Conservation (phyloP, 2,797 vertebrate genomes). For the Chelon auratus region DNA sequence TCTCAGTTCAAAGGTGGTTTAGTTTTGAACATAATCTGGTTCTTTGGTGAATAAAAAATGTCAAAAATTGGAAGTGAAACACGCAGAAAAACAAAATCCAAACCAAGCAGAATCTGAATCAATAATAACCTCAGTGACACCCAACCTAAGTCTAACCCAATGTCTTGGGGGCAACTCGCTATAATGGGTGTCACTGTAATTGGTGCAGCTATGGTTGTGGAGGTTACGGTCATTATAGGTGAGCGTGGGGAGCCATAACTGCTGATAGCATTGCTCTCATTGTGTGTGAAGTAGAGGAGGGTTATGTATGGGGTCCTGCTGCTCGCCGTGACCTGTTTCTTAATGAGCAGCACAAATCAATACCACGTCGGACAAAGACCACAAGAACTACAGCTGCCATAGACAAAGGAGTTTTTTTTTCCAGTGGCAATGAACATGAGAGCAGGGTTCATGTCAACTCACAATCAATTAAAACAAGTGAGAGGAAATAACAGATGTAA, state of each 20-base stretch:
- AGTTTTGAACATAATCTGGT: not conserved
- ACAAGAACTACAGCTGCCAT: constrained; percentile 39
- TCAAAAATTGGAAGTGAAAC: not conserved
- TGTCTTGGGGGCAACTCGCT: constrained; percentile 52
- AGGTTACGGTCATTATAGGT: constrained; percentile 69
- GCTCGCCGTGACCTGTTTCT: constrained; percentile 76
- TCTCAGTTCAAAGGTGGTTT: too few species aligned
- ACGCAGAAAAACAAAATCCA: constrained; percentile 21
- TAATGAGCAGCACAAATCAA: constrained; percentile 82
- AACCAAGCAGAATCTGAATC: constrained; percentile 36
- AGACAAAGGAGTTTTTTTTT: constrained; percentile 42
- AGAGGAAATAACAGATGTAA: constrained; percentile 11
- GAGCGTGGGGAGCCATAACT: constrained; percentile 69
- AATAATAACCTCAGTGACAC: constrained; percentile 48
- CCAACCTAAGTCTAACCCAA: constrained; percentile 32
- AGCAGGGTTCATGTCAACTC: constrained; percentile 35
- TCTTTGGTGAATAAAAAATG: not conserved
- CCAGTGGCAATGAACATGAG: constrained; percentile 28
- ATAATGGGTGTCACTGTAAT: constrained; percentile 68
- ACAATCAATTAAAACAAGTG: constrained; percentile 43
- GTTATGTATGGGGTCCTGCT: constrained; percentile 58
- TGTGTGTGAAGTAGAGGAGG: constrained; percentile 72
- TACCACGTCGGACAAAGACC: constrained; percentile 67
- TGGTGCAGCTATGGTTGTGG: constrained; percentile 65
- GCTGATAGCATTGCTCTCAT: constrained; percentile 57